phyloP scores from a whole-genome alignment of 2,888 invertebrate species.

The Melieria picta region DNA sequence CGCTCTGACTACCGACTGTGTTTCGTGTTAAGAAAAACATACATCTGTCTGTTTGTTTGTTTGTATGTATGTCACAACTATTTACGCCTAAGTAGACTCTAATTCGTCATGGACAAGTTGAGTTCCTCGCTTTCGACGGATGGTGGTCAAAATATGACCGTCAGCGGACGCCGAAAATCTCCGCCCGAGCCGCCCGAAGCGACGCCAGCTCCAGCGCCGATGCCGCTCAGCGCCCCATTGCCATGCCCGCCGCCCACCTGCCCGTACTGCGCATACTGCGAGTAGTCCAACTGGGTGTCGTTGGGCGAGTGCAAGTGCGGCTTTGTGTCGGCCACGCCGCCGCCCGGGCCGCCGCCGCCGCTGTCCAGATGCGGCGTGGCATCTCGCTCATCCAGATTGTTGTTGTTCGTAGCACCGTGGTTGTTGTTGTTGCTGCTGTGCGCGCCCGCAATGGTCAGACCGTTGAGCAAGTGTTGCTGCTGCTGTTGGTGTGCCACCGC shows the following conservation, averaged over 20 bases:
- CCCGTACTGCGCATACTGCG: conserved; percentile 61
- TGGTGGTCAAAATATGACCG: conserved; percentile 67
- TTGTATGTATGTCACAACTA: background rate
- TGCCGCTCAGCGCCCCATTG: conserved; percentile 35
- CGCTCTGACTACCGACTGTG: no score
- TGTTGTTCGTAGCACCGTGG: conserved; percentile 55
- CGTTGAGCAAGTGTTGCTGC: conserved; percentile 56
- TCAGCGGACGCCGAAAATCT: conserved; percentile 65
- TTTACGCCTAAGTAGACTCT: conserved; percentile 30
- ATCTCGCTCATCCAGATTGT: conserved; percentile 62
- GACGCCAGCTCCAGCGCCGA: conserved; percentile 43
- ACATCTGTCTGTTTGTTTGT: no score
- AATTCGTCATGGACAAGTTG: conserved; percentile 61
- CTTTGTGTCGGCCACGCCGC: conserved; percentile 52
- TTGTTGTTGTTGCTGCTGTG: conserved; percentile 49
- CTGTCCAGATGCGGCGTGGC: conserved; percentile 63
- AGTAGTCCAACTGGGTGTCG: conserved; percentile 62
- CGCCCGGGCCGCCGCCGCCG: conserved; percentile 42
- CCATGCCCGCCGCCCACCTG: conserved; percentile 49
- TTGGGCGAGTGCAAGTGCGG: conserved; percentile 63
- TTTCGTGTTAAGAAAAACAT: no score
- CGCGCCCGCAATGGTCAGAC: conserved; percentile 50
- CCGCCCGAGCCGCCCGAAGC: conserved; percentile 45
- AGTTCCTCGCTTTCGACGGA: conserved; percentile 60
- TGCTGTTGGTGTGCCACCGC: conserved; percentile 63